Conservation (phyloP, 2,113 vertebrate genomes). For the Guaruba guarouba region DNA sequence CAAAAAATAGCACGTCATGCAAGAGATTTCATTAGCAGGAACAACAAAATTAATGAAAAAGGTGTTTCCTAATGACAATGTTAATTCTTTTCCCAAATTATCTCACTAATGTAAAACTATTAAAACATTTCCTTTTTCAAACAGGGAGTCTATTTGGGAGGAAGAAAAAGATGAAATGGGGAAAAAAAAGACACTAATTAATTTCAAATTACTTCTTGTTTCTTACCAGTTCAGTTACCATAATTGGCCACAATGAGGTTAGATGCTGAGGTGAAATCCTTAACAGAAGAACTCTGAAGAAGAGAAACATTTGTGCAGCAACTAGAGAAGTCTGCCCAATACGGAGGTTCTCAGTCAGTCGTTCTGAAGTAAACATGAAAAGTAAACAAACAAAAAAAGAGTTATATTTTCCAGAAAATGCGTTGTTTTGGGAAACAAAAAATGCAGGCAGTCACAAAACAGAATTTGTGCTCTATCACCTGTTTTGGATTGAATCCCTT, state of each 20-base stretch:
- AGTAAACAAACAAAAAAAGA: background rate
- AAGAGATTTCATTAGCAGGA: background rate
- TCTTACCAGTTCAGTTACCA: slow-evolving; percentile 95
- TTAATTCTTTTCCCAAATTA: background rate
- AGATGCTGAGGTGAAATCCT: slow-evolving; percentile 94
- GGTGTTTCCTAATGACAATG: background rate
- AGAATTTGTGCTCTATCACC: background rate
- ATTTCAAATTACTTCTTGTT: background rate
- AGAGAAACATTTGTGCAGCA: slow-evolving; percentile 93
- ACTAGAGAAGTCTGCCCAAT: slow-evolving; percentile 83
- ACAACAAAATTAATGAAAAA: background rate
- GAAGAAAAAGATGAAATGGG: background rate
- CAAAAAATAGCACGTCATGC: background rate
- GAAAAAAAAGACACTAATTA: background rate
- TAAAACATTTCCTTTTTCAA: background rate
- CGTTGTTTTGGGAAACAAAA: background rate
- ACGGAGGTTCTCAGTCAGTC: slow-evolving; percentile 90
- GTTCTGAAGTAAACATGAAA: slow-evolving; percentile 76
- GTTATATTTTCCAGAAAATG: background rate
- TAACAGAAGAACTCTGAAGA: slow-evolving; percentile 92
- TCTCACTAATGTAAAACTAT: background rate
- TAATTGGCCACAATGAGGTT: slow-evolving; percentile 95
- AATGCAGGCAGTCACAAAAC: background rate
- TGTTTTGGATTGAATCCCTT: background rate
- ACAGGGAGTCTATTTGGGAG: background rate